Conservation (phyloP, 1,140 invertebrate genomes). For the Apocrypta bakeri region DNA sequence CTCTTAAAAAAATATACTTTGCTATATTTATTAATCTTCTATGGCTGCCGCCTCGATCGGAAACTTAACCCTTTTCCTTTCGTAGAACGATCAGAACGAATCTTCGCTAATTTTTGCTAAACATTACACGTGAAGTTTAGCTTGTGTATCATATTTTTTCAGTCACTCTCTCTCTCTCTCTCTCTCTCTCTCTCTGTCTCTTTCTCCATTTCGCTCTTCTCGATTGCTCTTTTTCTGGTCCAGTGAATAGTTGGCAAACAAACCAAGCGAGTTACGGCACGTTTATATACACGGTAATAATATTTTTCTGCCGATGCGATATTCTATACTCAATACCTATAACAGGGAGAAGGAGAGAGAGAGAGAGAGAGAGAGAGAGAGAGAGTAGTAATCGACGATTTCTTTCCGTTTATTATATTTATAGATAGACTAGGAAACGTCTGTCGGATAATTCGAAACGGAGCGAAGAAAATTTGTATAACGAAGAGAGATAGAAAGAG, state of each 20-base stretch:
- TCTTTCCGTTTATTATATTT: background rate
- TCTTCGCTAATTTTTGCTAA: constrained; percentile 55
- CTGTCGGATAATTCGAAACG: background rate
- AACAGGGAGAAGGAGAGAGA: too few species aligned
- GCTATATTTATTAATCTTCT: background rate
- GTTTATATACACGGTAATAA: background rate
- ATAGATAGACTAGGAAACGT: too few species aligned
- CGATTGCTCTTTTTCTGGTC: background rate
- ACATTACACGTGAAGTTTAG: constrained; percentile 53
- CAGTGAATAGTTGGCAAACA: constrained; percentile 52
- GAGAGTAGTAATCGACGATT: background rate
- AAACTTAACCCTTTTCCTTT: too few species aligned
- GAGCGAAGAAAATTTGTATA: background rate
- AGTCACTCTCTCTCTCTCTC: too few species aligned
- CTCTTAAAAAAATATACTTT: too few species aligned
- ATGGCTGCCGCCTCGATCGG: background rate
- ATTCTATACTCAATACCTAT: background rate
- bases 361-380: too few species aligned
- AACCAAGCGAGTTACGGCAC: background rate
- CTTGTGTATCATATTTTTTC: background rate
- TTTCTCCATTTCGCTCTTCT: too few species aligned
- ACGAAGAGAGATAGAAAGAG: background rate
- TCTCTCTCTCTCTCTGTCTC: background rate
- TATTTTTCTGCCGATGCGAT: background rate
- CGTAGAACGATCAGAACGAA: background rate